These are phyloP conservation scores for Plecotus auritus DNA, from an alignment of 2,113 vertebrate genomes.

Conservation along the genomic window DNA sequence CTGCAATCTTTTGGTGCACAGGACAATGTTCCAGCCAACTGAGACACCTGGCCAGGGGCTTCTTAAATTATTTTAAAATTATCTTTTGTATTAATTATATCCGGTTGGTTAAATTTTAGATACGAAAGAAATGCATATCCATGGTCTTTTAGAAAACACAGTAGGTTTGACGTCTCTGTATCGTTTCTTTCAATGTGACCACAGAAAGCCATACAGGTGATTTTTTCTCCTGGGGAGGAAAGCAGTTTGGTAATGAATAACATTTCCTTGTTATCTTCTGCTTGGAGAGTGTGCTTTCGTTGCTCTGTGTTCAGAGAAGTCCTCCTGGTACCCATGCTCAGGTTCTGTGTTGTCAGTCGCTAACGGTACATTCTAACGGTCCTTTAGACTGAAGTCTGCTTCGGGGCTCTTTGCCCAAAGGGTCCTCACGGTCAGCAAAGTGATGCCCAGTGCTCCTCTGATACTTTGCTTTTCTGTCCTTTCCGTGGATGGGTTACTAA, in stretches of 20 bases:
- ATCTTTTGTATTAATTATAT: neutral
- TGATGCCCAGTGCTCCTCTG: constrained; percentile 44
- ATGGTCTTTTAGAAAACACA: neutral
- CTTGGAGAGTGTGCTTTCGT: constrained; percentile 32
- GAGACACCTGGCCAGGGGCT: too few relatives aligned
- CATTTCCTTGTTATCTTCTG: constrained; percentile 22
- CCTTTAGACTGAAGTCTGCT: constrained; percentile 38
- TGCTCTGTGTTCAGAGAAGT: constrained; percentile 35
- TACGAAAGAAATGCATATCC: neutral
- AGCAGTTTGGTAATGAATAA: constrained; percentile 58
- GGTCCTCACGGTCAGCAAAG: constrained; percentile 19
- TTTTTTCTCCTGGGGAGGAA: constrained; percentile 38
- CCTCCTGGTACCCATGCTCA: constrained; percentile 17
- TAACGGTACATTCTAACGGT: constrained; percentile 47
- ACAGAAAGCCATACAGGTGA: neutral
- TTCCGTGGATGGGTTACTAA: constrained; percentile 56
- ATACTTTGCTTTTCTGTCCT: constrained; percentile 52
- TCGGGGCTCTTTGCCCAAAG: constrained; percentile 46
- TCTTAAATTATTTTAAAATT: neutral
- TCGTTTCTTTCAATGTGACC: constrained; percentile 41
- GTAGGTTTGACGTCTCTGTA: neutral
- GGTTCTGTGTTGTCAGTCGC: constrained; percentile 35
- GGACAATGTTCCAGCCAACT: too few relatives aligned
- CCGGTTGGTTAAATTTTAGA: neutral
- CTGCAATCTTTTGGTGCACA: too few relatives aligned